These are phyloP conservation scores for Terrapene triunguis DNA, from an alignment of 2,113 vertebrate species.

Conservation along the genomic window DNA sequence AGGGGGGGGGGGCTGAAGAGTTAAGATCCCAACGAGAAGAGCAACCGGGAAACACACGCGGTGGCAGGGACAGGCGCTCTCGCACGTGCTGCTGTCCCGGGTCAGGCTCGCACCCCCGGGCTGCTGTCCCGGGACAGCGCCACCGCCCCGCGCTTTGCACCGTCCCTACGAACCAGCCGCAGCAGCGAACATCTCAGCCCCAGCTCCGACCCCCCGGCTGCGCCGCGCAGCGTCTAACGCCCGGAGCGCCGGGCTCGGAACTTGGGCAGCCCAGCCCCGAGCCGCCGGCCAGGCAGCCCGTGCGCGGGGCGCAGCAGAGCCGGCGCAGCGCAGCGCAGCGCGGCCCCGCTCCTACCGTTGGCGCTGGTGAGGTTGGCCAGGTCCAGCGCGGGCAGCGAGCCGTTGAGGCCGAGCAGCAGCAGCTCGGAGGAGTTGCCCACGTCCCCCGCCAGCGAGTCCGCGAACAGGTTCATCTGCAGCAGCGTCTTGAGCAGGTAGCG, in stretches of 20 bases:
- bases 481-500: slow-evolving; percentile 96
- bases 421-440: slow-evolving; percentile 86
- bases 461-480: slow-evolving; percentile 97
- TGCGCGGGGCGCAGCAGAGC: background rate
- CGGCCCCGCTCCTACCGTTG: slow-evolving; percentile 84
- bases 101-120: background rate
- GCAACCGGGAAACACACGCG: background rate
- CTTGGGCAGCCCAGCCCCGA: background rate
- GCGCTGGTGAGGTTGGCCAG: slow-evolving; percentile 81
- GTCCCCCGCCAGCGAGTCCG: slow-evolving; percentile 84
- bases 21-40: background rate
- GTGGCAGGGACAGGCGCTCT: too few species aligned
- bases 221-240: too few species aligned
- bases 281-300: too few species aligned
- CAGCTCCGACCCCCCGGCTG: too few species aligned
- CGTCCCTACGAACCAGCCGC: too few species aligned
- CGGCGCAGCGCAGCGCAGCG: background rate
- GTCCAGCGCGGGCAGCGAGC: slow-evolving; percentile 80
- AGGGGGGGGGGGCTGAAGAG: accelerated
- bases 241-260: too few species aligned
- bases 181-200: too few species aligned
- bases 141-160: too few species aligned
- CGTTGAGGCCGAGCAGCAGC: slow-evolving; percentile 86
- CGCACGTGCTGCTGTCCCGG: too few species aligned
- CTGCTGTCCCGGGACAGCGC: too few species aligned